These are phyloP conservation scores for Eclectus roratus DNA, from an alignment of 2,113 vertebrate species.

Conservation along the genomic window DNA sequence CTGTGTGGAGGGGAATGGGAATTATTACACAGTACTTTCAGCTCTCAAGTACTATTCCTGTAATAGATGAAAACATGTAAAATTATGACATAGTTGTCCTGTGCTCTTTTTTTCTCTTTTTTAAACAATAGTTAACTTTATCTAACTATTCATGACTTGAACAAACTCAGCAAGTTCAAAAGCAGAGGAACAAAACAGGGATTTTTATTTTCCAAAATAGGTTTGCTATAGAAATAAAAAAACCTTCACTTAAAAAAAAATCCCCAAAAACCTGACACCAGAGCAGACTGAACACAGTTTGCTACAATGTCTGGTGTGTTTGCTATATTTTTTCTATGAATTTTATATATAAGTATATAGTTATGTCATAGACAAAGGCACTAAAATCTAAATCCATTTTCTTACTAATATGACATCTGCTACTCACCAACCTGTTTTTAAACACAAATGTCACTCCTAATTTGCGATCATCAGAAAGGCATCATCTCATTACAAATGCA, in stretches of 20 bases:
- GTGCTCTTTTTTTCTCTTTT: not conserved
- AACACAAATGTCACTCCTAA: conserved; percentile 40
- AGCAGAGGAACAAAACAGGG: conserved; percentile 20
- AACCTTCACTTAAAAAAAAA: conserved; percentile 44
- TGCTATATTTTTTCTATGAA: conserved; percentile 31
- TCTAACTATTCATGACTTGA: conserved; percentile 45
- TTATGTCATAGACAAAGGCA: conserved; percentile 74
- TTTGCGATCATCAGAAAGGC: conserved; percentile 43
- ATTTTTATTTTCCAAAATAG: conserved; percentile 58
- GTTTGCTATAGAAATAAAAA: conserved; percentile 40
- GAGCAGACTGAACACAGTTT: not conserved
- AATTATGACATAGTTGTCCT: conserved; percentile 54
- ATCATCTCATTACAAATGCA: not conserved
- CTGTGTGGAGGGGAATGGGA: conserved; percentile 43
- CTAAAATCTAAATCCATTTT: conserved; percentile 69
- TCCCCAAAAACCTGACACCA: not conserved
- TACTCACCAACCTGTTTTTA: conserved; percentile 42
- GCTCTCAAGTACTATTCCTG: conserved; percentile 60
- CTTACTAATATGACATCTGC: conserved; percentile 58
- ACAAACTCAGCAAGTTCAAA: conserved; percentile 53
- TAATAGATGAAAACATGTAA: conserved; percentile 40
- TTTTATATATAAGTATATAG: conserved; percentile 54
- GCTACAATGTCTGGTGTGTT: not conserved
- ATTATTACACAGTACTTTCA: conserved; percentile 40
- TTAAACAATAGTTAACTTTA: conserved; percentile 15